Evolutionary conservation across 92 coral and sea anemone genomes (phyloP).

Genomic region (Actinostola sp.): DNA sequence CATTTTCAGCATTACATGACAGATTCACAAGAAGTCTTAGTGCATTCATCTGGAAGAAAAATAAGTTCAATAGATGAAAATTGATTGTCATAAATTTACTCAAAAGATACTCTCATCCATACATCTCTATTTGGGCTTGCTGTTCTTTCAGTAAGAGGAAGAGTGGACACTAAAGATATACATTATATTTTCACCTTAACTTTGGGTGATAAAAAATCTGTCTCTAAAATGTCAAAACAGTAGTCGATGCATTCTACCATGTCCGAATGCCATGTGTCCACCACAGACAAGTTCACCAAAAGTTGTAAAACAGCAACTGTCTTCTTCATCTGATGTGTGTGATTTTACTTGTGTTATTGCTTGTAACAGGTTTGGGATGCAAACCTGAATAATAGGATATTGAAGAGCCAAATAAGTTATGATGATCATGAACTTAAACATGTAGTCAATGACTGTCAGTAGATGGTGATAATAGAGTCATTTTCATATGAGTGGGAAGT

Average conservation of each 20-base stretch:
- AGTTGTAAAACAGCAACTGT: slow-evolving; percentile 55
- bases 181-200: slow-evolving; percentile 34
- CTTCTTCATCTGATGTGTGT: slow-evolving; percentile 35
- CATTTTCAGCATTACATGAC: slow-evolving; percentile 64
- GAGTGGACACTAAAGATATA: neutral
- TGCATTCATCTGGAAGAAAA: slow-evolving; percentile 49
- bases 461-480: too few species aligned
- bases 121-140: neutral
- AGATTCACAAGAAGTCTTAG: slow-evolving; percentile 78
- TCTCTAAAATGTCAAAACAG: slow-evolving; percentile 27
- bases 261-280: slow-evolving; percentile 66
- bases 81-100: too few species aligned
- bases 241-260: slow-evolving; percentile 34
- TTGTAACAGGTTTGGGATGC: slow-evolving; percentile 47
- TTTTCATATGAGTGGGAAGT: too few species aligned
- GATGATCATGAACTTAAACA: too few species aligned
- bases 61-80: neutral
- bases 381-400: slow-evolving; percentile 40
- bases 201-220: slow-evolving; percentile 30
- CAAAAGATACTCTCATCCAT: too few species aligned
- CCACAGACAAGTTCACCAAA: slow-evolving; percentile 72
- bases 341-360: slow-evolving; percentile 15
- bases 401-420: too few species aligned
- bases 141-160: neutral
- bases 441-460: too few species aligned